A percentile compares a stretch with the other conserved stretches of the same genome.
Conservation (phyloP, 2,113 vertebrate genomes). For the Urocolius indicus region DNA sequence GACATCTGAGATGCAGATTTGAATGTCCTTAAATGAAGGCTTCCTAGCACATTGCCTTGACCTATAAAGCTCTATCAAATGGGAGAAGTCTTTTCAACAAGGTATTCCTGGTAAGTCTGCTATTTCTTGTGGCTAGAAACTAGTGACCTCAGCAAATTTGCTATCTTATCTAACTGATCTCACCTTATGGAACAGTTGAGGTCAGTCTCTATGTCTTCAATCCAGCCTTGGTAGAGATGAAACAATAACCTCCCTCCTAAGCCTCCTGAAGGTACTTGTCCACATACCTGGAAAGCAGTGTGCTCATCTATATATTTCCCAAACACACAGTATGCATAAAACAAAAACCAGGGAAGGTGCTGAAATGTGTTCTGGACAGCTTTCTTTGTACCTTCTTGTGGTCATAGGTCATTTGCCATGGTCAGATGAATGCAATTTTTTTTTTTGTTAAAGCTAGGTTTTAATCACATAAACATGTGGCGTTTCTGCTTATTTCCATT, state of each 20-base stretch:
- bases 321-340: background rate
- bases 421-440: background rate
- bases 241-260: background rate
- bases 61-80: background rate
- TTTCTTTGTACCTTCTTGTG: background rate
- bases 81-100: background rate
- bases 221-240: background rate
- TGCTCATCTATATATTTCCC: background rate
- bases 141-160: background rate
- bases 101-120: background rate
- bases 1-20: background rate
- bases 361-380: background rate
- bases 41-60: background rate
- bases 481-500: background rate
- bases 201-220: background rate
- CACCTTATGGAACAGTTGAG: background rate
- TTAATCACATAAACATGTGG: background rate
- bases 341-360: background rate
- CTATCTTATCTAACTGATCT: background rate
- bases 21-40: background rate
- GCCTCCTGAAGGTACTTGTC: background rate
- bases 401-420: background rate
- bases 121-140: background rate
- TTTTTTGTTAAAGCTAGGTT: background rate
- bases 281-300: background rate